Conservation (phyloP, 1,140 invertebrate species). For the Melitaea cinxia region DNA sequence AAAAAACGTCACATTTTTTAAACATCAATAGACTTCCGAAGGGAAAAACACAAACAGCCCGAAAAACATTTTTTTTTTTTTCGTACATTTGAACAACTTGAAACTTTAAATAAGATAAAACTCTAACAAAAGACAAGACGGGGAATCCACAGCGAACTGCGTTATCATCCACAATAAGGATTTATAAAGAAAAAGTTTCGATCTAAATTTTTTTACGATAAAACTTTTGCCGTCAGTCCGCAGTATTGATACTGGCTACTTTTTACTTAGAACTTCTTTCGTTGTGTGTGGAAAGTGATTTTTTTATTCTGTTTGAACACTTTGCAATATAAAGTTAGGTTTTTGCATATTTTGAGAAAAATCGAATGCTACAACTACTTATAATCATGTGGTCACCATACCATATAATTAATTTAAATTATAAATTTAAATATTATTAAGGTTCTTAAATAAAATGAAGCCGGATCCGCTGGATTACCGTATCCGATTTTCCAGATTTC, state of each 20-base stretch:
- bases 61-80: conserved; percentile 19
- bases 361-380: no score
- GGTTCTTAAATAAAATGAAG: no score
- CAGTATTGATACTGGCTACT: conserved; percentile 27
- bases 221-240: conserved; percentile 29
- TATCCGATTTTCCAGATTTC: no score
- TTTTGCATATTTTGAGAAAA: not conserved
- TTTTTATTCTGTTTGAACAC: not conserved
- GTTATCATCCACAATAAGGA: conserved; percentile 33
- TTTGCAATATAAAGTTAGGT: not conserved
- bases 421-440: no score
- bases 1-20: not conserved
- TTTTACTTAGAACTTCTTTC: conserved; percentile 9
- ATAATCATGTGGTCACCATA: no score
- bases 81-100: conserved; percentile 14
- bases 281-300: not conserved
- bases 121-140: conserved; percentile 26
- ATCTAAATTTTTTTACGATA: conserved; percentile 33
- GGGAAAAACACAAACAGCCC: conserved; percentile 15
- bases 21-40: not conserved
- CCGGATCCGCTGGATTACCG: no score
- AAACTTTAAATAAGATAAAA: conserved; percentile 36
- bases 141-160: conserved; percentile 18
- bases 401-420: no score
- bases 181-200: conserved; percentile 37